These are phyloP conservation scores for Albula glossodonta DNA, from an alignment of 2,113 vertebrate species.

Conservation along the genomic window DNA sequence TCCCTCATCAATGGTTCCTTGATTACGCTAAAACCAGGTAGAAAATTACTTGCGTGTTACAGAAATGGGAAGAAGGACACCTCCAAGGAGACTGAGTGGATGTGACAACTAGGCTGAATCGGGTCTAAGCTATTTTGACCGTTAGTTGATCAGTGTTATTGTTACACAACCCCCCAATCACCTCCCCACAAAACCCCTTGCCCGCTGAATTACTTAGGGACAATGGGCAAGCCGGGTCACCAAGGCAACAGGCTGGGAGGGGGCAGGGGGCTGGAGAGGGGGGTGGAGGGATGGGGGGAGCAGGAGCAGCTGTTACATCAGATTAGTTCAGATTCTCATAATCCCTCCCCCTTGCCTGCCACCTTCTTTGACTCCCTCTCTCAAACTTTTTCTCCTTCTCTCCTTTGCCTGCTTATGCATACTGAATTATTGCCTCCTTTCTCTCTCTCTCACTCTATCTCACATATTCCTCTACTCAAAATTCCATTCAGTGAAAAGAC, in stretches of 20 bases:
- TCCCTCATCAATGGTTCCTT: not conserved
- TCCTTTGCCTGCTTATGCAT: constrained; percentile 43
- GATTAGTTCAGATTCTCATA: constrained; percentile 82
- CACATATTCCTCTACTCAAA: not conserved
- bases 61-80: not conserved
- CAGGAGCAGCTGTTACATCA: constrained; percentile 82
- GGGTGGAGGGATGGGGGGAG: constrained; percentile 47
- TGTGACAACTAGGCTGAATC: not conserved
- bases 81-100: constrained; percentile 27
- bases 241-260: constrained; percentile 74
- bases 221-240: constrained; percentile 74
- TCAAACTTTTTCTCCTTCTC: constrained; percentile 44
- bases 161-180: constrained; percentile 62
- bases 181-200: constrained; percentile 75
- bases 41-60: not conserved
- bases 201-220: constrained; percentile 77
- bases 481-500: not conserved
- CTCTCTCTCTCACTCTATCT: not conserved
- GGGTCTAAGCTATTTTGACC: constrained; percentile 24
- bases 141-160: constrained; percentile 39
- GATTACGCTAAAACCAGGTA: not conserved
- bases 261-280: constrained; percentile 28
- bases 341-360: constrained; percentile 69
- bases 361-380: constrained; percentile 33
- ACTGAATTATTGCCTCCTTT: constrained; percentile 50